A percentile compares a stretch with the other conserved stretches of the same genome.
phyloP scores from a whole-genome alignment of 2,797 vertebrate species.

The Coluber constrictor region DNA sequence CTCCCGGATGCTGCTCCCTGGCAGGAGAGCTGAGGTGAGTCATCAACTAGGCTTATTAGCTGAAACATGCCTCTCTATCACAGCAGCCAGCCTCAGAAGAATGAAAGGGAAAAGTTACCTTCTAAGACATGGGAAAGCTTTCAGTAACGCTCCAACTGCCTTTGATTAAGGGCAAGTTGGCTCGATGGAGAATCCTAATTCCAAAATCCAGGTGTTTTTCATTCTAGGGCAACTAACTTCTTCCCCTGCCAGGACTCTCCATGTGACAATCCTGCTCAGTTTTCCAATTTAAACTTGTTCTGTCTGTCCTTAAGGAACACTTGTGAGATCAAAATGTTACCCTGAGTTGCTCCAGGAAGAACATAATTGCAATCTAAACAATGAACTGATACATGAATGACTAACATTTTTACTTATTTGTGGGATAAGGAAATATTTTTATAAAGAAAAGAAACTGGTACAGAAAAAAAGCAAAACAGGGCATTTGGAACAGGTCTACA shows the following conservation, averaged over 20 bases:
- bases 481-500: not conserved
- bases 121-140: not conserved
- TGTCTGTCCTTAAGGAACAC: not conserved
- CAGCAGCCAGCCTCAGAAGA: not conserved
- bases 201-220: not conserved
- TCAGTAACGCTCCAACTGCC: not conserved
- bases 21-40: conserved; percentile 23
- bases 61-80: not conserved
- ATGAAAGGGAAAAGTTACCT: conserved; percentile 3
- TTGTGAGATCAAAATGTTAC: not conserved
- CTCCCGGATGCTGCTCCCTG: conserved; percentile 21
- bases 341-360: not conserved
- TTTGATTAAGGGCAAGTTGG: not conserved
- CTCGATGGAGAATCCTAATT: not conserved
- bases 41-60: conserved; percentile 11
- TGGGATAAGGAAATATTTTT: not conserved
- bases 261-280: not conserved
- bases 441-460: not conserved
- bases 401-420: not conserved
- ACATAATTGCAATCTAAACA: not conserved
- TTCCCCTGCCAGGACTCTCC: not conserved
- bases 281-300: not conserved
- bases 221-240: not conserved
- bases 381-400: not conserved
- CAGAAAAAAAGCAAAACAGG: not conserved